Evolutionary conservation across 2,113 vertebrate species (phyloP).

Genomic region (Eurystomus gularis): DNA sequence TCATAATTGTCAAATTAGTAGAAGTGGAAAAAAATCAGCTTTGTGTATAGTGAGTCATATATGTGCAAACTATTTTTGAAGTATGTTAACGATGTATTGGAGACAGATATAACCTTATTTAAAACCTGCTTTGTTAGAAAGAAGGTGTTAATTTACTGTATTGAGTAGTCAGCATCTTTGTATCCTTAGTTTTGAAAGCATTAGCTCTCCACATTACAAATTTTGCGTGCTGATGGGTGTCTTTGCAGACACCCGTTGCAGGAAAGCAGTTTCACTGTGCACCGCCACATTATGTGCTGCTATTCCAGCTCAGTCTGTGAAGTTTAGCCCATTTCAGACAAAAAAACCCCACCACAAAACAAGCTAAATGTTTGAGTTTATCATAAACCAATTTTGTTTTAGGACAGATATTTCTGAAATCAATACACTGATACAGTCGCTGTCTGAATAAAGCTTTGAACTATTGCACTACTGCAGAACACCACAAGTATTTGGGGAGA

Average conservation of each 20-base stretch:
- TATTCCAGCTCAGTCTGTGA: conserved; percentile 45
- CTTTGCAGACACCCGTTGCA: neutral
- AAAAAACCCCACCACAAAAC: neutral
- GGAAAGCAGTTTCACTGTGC: neutral
- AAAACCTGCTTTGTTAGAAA: neutral
- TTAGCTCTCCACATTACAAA: neutral
- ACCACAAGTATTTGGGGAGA: neutral
- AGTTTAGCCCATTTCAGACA: neutral
- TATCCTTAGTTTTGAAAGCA: neutral
- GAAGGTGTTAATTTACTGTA: neutral
- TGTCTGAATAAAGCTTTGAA: neutral
- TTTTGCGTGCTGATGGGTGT: neutral
- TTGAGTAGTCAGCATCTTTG: neutral
- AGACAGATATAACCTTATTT: neutral
- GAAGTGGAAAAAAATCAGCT: neutral
- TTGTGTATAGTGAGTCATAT: neutral
- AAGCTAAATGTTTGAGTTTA: neutral
- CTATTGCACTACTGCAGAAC: neutral
- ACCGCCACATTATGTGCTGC: conserved; percentile 74
- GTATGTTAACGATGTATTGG: neutral
- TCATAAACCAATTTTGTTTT: neutral
- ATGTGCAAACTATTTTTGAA: neutral
- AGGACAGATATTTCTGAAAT: neutral
- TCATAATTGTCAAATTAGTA: neutral
- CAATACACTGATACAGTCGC: neutral